Base-by-base conservation (phyloP, 2,888 invertebrate genomes). In the Physocephala rufipes region DNA sequence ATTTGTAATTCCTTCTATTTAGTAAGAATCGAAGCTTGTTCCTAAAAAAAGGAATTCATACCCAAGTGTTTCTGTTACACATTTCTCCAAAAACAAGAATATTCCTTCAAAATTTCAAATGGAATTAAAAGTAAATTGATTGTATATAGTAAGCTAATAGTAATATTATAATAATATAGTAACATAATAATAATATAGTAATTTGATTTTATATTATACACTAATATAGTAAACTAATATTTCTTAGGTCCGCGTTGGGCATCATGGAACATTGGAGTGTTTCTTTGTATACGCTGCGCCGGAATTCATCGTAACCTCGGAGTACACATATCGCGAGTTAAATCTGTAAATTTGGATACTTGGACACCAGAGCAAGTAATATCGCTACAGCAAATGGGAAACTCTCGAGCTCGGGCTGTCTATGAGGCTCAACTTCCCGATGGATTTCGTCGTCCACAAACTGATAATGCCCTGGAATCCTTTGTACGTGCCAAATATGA, bases 401-500 rank as follows among this genome's bases (percentile, higher is more conserved):
- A 99, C 86, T 97, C 96, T 0, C 89, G 95, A 76, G 99, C 97
- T 0, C 90, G 99, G 66, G 98, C 97, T 1, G 97, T 98, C 0
- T 99, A 98, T 86, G 99, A 99, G 87, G 98, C 98, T 1, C 97
- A 97, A 85, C 87, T 99, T 55, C 97, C 97, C 0, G 97, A 99
- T 82, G 94, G 94, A 79, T 98, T 97, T 87, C 90, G 98, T 49
- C 91, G 99, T 76, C 99, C 99, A 2, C 98, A 97, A 86, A 95
- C 93, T 74, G 97, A 97, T 85, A 92, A 95, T 67, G 93, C 95
- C 16, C 88, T 99, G 59, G 99, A 99, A 85, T 92, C 93, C 69
- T 99, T 99, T 87, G 96, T 99, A 79, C 90, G 99, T 76, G 95
- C 97, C 74, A 99, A 99, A 87, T 99, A 99, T 85, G 99, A 99